Evolutionary conservation across 1,140 invertebrate genomes (phyloP).

Genomic region (Dreissena polymorpha): DNA sequence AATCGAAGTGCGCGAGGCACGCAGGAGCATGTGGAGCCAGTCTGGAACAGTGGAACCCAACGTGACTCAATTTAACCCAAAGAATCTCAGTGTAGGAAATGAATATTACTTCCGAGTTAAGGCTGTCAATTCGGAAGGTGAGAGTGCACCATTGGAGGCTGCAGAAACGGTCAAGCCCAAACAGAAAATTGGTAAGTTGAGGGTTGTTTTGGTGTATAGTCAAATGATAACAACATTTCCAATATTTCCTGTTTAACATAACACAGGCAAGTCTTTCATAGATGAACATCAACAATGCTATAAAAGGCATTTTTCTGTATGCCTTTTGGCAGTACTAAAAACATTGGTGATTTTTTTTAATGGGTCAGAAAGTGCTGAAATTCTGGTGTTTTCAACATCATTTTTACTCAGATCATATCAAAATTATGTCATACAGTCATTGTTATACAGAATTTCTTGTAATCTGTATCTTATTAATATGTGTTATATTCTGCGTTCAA

Average conservation of each 20-base stretch:
- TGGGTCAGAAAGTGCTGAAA: no score
- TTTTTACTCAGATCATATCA: no score
- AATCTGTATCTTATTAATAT: no score
- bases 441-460: no score
- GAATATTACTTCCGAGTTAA: slow-evolving; percentile 96
- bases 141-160: slow-evolving; percentile 87
- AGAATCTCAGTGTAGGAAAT: slow-evolving; percentile 87
- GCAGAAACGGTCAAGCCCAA: slow-evolving; percentile 83
- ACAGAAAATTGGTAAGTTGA: slow-evolving; percentile 66
- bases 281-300: not conserved
- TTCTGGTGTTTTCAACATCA: no score
- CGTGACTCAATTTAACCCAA: slow-evolving; percentile 83
- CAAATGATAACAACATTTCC: not conserved
- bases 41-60: slow-evolving; percentile 84
- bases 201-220: slow-evolving; percentile 79
- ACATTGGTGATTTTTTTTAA: no score
- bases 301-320: not conserved
- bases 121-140: slow-evolving; percentile 92
- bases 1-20: slow-evolving; percentile 94
- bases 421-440: no score
- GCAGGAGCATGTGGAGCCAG: slow-evolving; percentile 86
- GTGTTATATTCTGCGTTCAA: no score
- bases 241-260: no score
- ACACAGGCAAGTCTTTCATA: no score
- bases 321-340: no score